phyloP scores from a whole-genome alignment of 2,888 invertebrate genomes.

The Metopia argyrocephala region DNA sequence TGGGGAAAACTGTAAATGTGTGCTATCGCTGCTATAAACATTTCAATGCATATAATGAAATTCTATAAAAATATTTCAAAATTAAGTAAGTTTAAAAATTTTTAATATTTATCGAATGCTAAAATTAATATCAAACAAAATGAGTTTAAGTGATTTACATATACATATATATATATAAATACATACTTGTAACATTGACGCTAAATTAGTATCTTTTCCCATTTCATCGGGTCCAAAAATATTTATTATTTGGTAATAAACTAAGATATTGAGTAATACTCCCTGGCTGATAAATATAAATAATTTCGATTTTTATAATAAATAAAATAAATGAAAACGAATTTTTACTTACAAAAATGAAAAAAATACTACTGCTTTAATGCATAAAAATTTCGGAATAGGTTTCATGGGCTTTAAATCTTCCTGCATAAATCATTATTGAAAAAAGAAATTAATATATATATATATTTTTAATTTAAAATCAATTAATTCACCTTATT shows the following conservation, averaged over 20 bases:
- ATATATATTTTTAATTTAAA: background rate
- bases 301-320: background rate
- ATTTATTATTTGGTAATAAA: conserved; percentile 89
- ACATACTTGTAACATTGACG: conserved; percentile 88
- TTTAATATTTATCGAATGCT: too few species aligned
- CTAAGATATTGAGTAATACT: conserved; percentile 91
- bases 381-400: conserved; percentile 96
- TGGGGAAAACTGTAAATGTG: conserved; percentile 98
- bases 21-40: conserved; percentile 97
- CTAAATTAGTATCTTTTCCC: conserved; percentile 85
- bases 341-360: conserved; percentile 92
- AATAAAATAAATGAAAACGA: background rate
- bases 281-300: conserved; percentile 86
- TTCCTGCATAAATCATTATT: conserved; percentile 65
- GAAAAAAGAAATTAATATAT: background rate
- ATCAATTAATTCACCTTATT: conserved; percentile 81
- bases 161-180: too few species aligned
- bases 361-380: conserved; percentile 98
- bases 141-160: too few species aligned
- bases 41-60: conserved; percentile 97
- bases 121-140: too few species aligned
- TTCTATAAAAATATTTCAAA: conserved; percentile 85
- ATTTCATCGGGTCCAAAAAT: conserved; percentile 85
- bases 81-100: too few species aligned
- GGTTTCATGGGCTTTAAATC: conserved; percentile 96